These are phyloP conservation scores for Isotomurus palustris DNA, from an alignment of 2,888 invertebrate species.

Conservation along the genomic window DNA sequence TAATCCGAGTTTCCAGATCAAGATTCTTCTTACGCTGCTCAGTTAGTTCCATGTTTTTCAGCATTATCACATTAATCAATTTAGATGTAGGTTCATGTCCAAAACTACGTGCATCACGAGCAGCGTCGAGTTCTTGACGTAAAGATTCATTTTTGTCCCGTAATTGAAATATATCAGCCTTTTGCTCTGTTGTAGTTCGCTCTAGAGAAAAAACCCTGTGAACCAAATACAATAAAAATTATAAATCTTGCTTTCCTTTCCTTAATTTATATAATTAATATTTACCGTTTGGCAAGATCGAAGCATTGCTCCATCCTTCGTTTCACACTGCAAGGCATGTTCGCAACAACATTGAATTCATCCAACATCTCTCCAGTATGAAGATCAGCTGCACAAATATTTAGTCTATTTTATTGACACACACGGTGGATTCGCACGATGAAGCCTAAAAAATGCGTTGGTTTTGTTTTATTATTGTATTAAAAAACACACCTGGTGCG, in stretches of 20 bases:
- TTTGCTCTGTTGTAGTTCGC: slow-evolving; percentile 3
- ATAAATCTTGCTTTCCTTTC: too few species aligned
- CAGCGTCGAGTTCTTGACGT: slow-evolving; percentile 7
- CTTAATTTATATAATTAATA: not conserved
- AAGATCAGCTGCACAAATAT: slow-evolving; percentile 1
- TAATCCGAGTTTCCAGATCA: too few species aligned
- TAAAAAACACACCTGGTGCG: slow-evolving; percentile 2
- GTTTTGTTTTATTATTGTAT: not conserved
- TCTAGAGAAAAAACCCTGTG: slow-evolving; percentile 16
- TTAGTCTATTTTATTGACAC: too few species aligned
- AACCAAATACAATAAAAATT: not conserved
- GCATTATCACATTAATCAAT: slow-evolving; percentile 3
- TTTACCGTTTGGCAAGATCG: not conserved
- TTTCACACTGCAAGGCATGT: slow-evolving; percentile 7
- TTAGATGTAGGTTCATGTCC: slow-evolving; percentile 6
- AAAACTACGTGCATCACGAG: not conserved
- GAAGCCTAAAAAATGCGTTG: too few species aligned
- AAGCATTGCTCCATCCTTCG: slow-evolving; percentile 4
- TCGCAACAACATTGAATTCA: not conserved
- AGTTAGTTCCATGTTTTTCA: slow-evolving; percentile 2
- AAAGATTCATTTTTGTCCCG: slow-evolving; percentile 9
- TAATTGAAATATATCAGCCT: slow-evolving; percentile 5
- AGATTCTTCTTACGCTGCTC: too few species aligned
- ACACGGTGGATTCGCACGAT: too few species aligned
- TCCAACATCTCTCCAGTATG: slow-evolving; percentile 1